Base-by-base conservation (phyloP, 2,888 invertebrate species). In the Mythimna albipuncta region DNA sequence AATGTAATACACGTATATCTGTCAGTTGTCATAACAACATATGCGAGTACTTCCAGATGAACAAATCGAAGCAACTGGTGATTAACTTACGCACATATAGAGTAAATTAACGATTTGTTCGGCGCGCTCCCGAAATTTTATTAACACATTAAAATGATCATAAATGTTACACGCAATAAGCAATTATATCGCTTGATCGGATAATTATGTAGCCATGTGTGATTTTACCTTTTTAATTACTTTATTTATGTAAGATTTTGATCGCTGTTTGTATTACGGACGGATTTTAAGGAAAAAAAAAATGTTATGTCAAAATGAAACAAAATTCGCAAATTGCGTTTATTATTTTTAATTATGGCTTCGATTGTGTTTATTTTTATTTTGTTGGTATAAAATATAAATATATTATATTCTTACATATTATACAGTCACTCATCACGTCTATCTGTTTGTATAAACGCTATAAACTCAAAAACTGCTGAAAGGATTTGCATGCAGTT, bases 161-260 rank as follows among this genome's bases (percentile, higher is more conserved):
- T 90, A 90, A 90, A 90, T 89, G 90, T 90, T 87, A 90, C 82
- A 85, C 75, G 80, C 86, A 86, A 88, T 88, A 87, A 89, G 88
- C 91, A 93, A 93, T 91, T 90, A 88, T 72, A 78, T 65, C 83
- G 84, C 83, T 83, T 84, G 87, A 88, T 88, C 80, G 82, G 80
- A 77, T 88, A 90, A 88, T 89, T 88, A 85, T 84, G 84, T 74
- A 75, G 75, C 64, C 80, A 71, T 50, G 73, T 78, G 78, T 84
- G 65, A 74, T 71, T 74, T 72, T 55, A 47, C 32, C 38, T 64
- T 71, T 71, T 79, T 59, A 74, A 76, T 72, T 65, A 69, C 67
- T 75, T 67, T 32, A 62, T 54, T 55, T 26, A 58, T 11, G 10
- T 35, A 55, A 70, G 54, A 54, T 73, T 50, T 13, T 38, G 6